Evolutionary conservation across 2,797 vertebrate genomes (phyloP).

Genomic region (Hapalemur alaotrensis): DNA sequence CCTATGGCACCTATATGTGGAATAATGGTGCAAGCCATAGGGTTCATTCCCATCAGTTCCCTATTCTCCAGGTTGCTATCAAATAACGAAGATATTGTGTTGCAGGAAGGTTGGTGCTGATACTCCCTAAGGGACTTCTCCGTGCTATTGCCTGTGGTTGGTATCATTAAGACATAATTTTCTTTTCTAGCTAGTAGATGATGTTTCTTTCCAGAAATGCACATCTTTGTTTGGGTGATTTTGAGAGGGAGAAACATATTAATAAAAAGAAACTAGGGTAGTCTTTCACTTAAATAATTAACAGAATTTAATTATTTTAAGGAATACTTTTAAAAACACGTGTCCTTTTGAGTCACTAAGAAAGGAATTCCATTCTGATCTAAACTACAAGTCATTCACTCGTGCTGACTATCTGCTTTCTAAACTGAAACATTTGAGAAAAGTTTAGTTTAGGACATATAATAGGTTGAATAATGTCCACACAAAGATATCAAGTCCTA

Average conservation of each 20-base stretch:
- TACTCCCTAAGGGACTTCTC: neutral
- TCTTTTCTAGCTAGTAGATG: constrained; percentile 41
- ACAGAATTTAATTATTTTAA: constrained; percentile 50
- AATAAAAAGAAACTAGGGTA: constrained; percentile 25
- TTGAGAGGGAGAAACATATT: constrained; percentile 6
- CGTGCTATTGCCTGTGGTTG: neutral
- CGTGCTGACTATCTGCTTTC: neutral
- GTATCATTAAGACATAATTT: constrained; percentile 58
- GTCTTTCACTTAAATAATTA: constrained; percentile 50
- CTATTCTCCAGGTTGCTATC: neutral
- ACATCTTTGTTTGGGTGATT: constrained; percentile 54
- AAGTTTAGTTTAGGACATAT: neutral
- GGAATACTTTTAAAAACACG: constrained; percentile 17
- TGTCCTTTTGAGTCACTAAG: constrained; percentile 8
- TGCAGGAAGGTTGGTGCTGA: neutral
- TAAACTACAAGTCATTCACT: neutral
- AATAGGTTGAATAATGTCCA: neutral
- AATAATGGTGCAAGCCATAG: neutral
- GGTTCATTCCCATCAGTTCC: neutral
- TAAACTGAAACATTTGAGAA: neutral
- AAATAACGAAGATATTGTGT: neutral
- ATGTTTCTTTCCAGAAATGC: constrained; percentile 54
- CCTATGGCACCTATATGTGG: neutral
- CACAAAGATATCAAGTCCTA: neutral
- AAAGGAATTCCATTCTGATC: constrained; percentile 10